These are phyloP conservation scores for Eilema griseolum DNA, from an alignment of 2,888 invertebrate genomes.

Conservation along the genomic window DNA sequence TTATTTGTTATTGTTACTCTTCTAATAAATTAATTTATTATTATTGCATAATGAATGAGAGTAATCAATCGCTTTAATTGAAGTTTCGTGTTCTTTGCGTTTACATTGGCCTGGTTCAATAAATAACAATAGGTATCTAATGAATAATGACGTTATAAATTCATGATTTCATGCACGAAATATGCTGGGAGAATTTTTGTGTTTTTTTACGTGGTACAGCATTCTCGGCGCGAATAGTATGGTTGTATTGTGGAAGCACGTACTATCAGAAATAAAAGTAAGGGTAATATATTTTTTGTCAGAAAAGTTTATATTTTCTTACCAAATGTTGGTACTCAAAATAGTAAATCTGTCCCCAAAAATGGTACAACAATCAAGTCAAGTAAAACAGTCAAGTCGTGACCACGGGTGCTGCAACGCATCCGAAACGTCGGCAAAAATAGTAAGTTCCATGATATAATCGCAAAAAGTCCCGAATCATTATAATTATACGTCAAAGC, in stretches of 20 bases:
- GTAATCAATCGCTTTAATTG: background rate
- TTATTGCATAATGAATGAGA: background rate
- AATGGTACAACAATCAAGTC: no score
- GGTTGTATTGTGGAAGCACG: background rate
- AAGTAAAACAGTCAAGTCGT: no score
- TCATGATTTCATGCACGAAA: background rate
- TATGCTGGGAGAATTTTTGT: background rate
- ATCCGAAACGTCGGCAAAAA: no score
- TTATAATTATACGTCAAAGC: no score
- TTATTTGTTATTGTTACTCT: background rate
- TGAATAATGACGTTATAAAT: background rate
- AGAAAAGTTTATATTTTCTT: no score
- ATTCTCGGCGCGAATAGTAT: background rate
- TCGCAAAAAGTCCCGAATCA: no score
- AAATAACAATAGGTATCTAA: background rate
- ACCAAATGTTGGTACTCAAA: no score
- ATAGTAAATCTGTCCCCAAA: no score
- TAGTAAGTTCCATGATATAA: no score
- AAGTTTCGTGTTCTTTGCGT: background rate
- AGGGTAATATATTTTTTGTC: no score
- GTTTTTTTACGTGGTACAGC: background rate
- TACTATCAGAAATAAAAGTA: no score
- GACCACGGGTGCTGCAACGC: no score
- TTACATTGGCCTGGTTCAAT: constrained; percentile 1
- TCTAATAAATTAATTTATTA: background rate